Evolutionary conservation across 1,140 invertebrate genomes (phyloP), one percentile per base, ranked within the genome.

Genomic region (Saccostrea glomerata): DNA sequence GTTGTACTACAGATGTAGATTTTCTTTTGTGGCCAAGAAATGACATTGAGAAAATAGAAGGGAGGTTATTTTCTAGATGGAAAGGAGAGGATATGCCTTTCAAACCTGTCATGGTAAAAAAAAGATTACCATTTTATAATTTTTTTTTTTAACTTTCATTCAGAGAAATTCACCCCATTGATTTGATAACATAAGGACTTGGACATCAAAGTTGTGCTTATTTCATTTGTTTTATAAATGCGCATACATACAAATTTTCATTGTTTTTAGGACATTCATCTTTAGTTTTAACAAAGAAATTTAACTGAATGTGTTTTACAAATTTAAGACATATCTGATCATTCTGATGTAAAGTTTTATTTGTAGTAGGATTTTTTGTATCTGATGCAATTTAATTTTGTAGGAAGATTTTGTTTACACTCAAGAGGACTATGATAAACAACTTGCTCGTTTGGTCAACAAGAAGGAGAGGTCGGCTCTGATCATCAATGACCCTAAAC

Each of bases 1-100:
- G 93, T 40, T 94, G 92, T 86, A 94, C 93, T n/a, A 92, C 91
- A 70, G 92, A 94, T 70, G 92, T 95, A 56, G 94, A 95, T 87
- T 95, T 94, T 88, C 93, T 94, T 87, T 90, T 95, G 30, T 95
- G 94, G 94, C 94, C 94, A 63, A 86, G 94, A 30, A 94, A 93
- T 88, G 94, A 95, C 85, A 93, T 95, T 85, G 92, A 94, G 40
- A 93, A 89, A 47, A 94, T 95, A 85, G 92, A 94, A 87, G 94
- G 94, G 89, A 92, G 91, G 36, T 90, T 95, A 12, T 95, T 94
- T 88, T 95, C 94, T 66, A 90, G 92, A 77, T 95, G 94, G 94
- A 94, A 94, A 86, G 93, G 92, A 23, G 93, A 94, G 13, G 84
- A 91, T 54, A 88, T 90, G 17, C 90, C 92, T 36, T 94, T 91